Base-by-base conservation (phyloP, 2,888 invertebrate species). In the Cephus pulcher region DNA sequence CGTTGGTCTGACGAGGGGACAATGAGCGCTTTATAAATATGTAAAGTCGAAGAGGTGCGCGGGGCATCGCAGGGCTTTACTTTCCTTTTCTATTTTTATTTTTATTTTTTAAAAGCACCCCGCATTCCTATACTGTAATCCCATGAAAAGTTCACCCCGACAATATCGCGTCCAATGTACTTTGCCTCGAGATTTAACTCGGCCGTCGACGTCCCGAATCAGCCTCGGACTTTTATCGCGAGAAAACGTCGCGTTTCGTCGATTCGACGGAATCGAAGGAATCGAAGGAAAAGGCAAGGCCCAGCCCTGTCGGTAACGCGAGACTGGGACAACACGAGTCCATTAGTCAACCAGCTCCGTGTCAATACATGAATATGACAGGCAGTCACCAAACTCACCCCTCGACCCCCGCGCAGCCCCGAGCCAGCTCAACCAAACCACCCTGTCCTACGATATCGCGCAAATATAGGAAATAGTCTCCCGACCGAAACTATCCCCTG, bases 321-420 rank as follows among this genome's bases (percentile, higher is more conserved):
- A 91, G 87, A 87, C 85, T 90, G 85, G 87, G 89, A 91, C 89
- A 91, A 91, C 91, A 91, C 80, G 89, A 89, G 91, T 91, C 91
- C 91, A 91, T 91, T 91, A 91, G 91, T 91, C 91, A 91, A 91
- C 87, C 90, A 89, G 88, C 89, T 89, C 86, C 85, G 86, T 91
- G 91, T 91, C 91, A 91, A 91, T 91, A 91, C 89, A 91, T 91
- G 89, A 91, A 90, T 90, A 90, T 90, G 90, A 90, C 90, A 88
- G 89, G 86, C 87, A 89, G 89, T 89, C 88, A 78, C 83, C 56
- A 56, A 56, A 56, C 56, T 23, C 56, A 23, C 2, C 56, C 56
- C 40, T 56, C 35, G 75, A 68, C 70, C 78, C 78, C 74, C 35
- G 1, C 74, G 82, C 82, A 84, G 82, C 80, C 79, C 80, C 78